Base-by-base conservation (phyloP, 1,140 invertebrate genomes). In the Drosophila kikkawai region DNA sequence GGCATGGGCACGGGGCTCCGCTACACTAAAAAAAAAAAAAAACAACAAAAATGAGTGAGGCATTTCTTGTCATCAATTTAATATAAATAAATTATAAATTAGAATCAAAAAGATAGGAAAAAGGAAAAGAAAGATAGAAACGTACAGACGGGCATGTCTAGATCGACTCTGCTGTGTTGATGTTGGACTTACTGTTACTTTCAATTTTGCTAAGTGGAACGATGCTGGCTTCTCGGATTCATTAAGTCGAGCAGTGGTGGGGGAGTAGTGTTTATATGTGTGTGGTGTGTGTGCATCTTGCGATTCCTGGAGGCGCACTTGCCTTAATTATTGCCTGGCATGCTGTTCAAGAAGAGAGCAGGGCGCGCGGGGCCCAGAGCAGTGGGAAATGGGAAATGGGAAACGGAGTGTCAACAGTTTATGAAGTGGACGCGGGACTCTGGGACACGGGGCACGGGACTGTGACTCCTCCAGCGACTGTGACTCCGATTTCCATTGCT, bases 401-500 rank as follows among this genome's bases (percentile, higher is more conserved):
- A 70, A 76, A 65, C 60, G 79, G 69, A 84, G 80, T 83, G 84
- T 86, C 84, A 87, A 86, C 84, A 88, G 84, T 83, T 80, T 85
- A 83, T 87, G 63, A 76, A 87, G 82, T 82, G 79, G 65, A 81
- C 53, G 59, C 36, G 48, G 56, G 44, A 22, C 41, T 51, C 56
- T 29, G 29, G 50, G 32, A 29, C 42, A 15, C 37, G 39, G 17
- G 15, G 3, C 15, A n/a, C 7, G 17, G 42, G 26, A 26, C 26
- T 26, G 26, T 0, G 34, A 37, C 53, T 57, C 41, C 41, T 22
- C 17, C 44, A 44, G n/a, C 42, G 34, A 50, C 47, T 45, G 57
- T 12, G 19, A 26, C 45, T 74, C 19, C 39, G 41, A 26, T 56
- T 41, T 56, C 41, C 32, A 15, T 36, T 12, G 47, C 29, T 42